Conservation (phyloP, 2,888 invertebrate genomes). For the Cheilosia pagana region DNA sequence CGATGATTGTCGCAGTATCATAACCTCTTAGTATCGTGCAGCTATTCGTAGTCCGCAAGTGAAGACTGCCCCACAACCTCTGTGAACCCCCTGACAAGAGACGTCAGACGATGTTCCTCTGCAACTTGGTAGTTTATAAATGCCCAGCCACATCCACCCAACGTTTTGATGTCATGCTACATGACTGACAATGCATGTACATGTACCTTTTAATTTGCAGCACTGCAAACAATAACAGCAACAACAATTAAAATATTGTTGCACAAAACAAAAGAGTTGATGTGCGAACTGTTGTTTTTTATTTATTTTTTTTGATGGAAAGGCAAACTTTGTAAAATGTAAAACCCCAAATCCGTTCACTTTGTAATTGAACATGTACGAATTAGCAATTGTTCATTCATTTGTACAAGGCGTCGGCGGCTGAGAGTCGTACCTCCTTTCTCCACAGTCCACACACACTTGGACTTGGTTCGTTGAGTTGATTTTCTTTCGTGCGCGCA, state of each 20-base stretch:
- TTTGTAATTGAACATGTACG: slow-evolving; percentile 35
- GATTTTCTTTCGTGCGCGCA: slow-evolving; percentile 35
- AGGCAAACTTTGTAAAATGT: slow-evolving; percentile 29
- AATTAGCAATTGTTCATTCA: slow-evolving; percentile 50
- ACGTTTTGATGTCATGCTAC: not conserved
- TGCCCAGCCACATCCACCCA: not conserved
- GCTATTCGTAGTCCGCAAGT: too few relatives aligned
- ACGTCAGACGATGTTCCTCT: too few relatives aligned
- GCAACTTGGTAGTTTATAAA: too few relatives aligned
- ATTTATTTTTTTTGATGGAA: slow-evolving; percentile 12
- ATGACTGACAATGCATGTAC: not conserved
- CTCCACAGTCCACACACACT: slow-evolving; percentile 6
- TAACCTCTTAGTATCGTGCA: too few relatives aligned
- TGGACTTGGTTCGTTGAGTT: slow-evolving; percentile 4
- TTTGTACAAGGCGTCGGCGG: slow-evolving; percentile 36
- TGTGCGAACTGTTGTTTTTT: slow-evolving; percentile 23
- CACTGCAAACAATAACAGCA: not conserved
- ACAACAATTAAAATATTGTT: not conserved
- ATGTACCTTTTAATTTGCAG: not conserved
- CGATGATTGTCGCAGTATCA: too few relatives aligned
- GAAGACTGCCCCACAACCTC: too few relatives aligned
- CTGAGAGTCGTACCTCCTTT: not conserved
- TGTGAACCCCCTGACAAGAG: too few relatives aligned
- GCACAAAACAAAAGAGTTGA: slow-evolving; percentile 40
- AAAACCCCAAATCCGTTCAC: slow-evolving; percentile 28